Base-by-base conservation (phyloP, 1,140 invertebrate genomes). In the Aphelenchoides fujianensis region DNA sequence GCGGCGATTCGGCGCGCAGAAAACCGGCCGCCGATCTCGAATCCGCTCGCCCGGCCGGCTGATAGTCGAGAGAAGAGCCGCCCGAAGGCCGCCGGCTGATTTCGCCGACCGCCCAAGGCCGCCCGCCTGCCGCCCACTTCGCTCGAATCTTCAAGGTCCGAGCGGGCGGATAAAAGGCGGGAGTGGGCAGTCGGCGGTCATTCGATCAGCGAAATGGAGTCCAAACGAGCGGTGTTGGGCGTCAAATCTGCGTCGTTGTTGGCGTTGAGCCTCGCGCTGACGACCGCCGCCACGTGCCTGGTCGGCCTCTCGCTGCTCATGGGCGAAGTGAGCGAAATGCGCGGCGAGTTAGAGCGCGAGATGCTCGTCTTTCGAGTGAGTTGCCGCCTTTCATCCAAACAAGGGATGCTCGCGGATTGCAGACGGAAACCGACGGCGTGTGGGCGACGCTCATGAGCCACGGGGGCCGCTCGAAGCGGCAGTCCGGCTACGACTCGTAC, bases 311-410 rank as follows among this genome's bases (percentile, higher is more conserved):
- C 63, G 31, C 23, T 66, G n/a, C 23, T 66, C n/a, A 30, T 66
- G 37, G 36, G 32, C 28, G 36, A 66, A 66, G 63, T 37, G 32
- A 48, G 67, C 16, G 27, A 64, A 19, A 70, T 68, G 16, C 69
- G 69, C 28, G 27, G 32, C n/a, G 54, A 41, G 28, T 48, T 70
- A 9, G 23, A 68, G 31, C 63, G 55, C 23, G 69, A 70, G 30
- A 41, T 70, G 61, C 5, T 69, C 12, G 54, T 64, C 31, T 70
- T 70, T 52, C 55, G 61, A 7, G 69, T 70, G 54, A 70, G 69
- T 68, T 5, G 28, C 5, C 5, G 5, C 19, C 7, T 30, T 23
- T 7, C 37, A 36, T 41, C n/a, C 31, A 66, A 66, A 32, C n/a
- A 34, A 19, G 12, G 16, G 37, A 35, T 36, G n/a, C n/a, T 61